Evolutionary conservation across 2,888 invertebrate species (phyloP), one percentile per base, ranked within the genome.

Genomic region (Caradrina kadenii): DNA sequence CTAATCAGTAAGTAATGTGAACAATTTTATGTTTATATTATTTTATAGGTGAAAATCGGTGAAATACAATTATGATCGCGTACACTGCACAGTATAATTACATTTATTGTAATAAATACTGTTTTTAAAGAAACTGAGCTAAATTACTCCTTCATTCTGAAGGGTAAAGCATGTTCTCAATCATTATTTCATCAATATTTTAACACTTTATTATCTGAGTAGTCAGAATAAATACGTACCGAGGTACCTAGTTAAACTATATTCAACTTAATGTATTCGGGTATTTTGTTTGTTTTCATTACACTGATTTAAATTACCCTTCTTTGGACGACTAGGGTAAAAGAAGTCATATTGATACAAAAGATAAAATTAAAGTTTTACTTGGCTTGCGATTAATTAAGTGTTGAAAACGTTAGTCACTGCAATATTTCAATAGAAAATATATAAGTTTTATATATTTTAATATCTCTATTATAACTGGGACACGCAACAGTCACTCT

Each of bases 401-500:
- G 52, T 60, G 8, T 66, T 63, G 63, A 61, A 60, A 74, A 73
- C 45, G 68, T 80, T 82, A 79, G 59, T 73, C 60, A 64, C 66
- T 72, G 76, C 66, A 67, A 71, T 80, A 73, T 64, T 73, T 68
- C 42, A 69, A 64, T 71, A 74, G 53, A 77, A 78, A 82, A 74
- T 76, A 83, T 69, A 83, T 75, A 84, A 21, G 74, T 84, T 72
- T 79, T 67, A 83, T 82, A 71, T 74, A 65, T 74, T 74, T 74
- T 55, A 89, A 90, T 89, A 89, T 86, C 85, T 89, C 88, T 88
- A 86, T 65, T 84, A 90, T 87, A 87, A 88, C 87, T 75, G 90
- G 90, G 90, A 91, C 90, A 88, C 82, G 83, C 69, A 82, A 86
- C 90, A 90, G 87, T 84, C 86, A 83, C 87, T 89, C 88, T 82